Conservation (phyloP, 1,140 invertebrate species). For the Tetragonula clypearis region DNA sequence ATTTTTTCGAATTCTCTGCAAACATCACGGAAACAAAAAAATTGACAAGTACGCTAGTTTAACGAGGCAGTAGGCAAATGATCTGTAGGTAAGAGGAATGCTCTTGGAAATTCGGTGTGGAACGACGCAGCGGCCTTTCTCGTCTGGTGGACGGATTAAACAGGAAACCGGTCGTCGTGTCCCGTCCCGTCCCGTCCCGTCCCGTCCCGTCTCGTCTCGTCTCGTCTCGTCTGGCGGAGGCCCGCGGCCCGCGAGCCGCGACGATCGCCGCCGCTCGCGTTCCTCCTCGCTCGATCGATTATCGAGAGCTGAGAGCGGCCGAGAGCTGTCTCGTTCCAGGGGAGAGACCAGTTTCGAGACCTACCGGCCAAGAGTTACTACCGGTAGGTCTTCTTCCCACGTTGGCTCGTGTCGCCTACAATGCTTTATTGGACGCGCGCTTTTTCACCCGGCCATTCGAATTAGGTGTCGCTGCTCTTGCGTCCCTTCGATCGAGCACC, state of each 20-base stretch:
- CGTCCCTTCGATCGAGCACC: too few relatives aligned
- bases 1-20: too few relatives aligned
- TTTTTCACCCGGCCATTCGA: background rate
- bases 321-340: conserved; percentile 1
- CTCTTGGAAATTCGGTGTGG: background rate
- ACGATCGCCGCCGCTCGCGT: background rate
- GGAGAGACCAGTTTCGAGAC: background rate
- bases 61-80: too few relatives aligned
- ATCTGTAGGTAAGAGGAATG: background rate
- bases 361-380: background rate
- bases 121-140: background rate
- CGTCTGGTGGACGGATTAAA: conserved; percentile 7
- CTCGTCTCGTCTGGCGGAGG: background rate
- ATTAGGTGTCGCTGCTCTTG: too few relatives aligned
- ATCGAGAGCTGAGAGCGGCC: conserved; percentile 1
- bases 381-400: background rate
- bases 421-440: background rate
- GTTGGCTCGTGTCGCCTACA: background rate
- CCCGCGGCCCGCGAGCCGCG: background rate
- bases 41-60: too few relatives aligned
- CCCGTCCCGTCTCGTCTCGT: too few relatives aligned
- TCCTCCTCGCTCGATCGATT: conserved; percentile 20
- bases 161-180: background rate
- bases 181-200: too few relatives aligned
- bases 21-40: too few relatives aligned